phyloP scores from a whole-genome alignment of 2,888 invertebrate genomes.

The Cosmia trapezina region DNA sequence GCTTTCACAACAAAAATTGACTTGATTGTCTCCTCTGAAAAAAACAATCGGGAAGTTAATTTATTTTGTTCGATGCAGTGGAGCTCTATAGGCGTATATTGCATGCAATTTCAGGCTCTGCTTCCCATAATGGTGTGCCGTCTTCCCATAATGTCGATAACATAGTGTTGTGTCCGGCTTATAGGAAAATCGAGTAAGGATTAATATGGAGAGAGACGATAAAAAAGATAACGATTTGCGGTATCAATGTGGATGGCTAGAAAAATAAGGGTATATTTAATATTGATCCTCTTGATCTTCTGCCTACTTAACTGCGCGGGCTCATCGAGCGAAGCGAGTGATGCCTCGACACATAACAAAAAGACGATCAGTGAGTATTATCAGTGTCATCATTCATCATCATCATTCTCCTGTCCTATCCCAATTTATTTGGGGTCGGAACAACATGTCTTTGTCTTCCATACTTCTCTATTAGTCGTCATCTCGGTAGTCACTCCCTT shows the following conservation, averaged over 20 bases:
- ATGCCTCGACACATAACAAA: not conserved
- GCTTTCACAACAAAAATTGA: not conserved
- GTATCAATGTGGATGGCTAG: no score
- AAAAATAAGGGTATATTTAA: not conserved
- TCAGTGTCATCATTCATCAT: no score
- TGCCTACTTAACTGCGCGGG: not conserved
- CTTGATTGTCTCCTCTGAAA: constrained; percentile 22
- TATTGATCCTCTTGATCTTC: not conserved
- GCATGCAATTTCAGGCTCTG: constrained; percentile 52
- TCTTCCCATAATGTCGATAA: not conserved
- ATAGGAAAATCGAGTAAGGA: not conserved
- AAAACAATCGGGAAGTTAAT: constrained; percentile 30
- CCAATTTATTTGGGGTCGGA: no score
- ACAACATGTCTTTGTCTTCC: no score
- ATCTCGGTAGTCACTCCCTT: no score
- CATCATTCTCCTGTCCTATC: no score
- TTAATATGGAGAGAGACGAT: not conserved
- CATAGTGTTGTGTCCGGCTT: constrained; percentile 5
- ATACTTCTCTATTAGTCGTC: no score
- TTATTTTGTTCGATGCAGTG: constrained; percentile 28
- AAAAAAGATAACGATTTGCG: not conserved
- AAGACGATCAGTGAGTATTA: not conserved
- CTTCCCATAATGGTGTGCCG: constrained; percentile 9
- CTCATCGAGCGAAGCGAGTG: not conserved
- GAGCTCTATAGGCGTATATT: constrained; percentile 18